phyloP scores from a whole-genome alignment of 2,113 vertebrate genomes.

The Piprites chloris region DNA sequence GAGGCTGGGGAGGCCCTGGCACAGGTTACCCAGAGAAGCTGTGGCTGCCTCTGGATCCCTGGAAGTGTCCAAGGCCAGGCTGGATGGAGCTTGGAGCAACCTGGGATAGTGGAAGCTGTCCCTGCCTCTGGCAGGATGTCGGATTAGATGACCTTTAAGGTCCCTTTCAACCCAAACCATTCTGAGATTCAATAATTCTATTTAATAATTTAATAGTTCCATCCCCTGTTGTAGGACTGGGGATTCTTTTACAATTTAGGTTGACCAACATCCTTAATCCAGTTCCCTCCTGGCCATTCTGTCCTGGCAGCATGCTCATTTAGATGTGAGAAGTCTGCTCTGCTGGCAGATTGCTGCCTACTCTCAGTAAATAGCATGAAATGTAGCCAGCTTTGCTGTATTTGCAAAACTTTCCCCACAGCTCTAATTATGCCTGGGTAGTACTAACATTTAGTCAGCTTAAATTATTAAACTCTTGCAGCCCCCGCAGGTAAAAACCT shows the following conservation, averaged over 20 bases:
- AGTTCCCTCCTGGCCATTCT: not conserved
- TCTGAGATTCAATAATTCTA: not conserved
- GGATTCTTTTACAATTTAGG: not conserved
- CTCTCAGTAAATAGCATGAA: slow-evolving; percentile 31
- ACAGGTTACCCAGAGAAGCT: not conserved
- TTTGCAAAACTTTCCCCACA: slow-evolving; percentile 63
- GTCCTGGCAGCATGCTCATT: not conserved
- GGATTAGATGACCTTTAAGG: not conserved
- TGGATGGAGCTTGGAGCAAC: accelerated
- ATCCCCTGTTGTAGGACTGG: not conserved
- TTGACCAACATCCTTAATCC: not conserved
- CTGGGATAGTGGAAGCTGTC: accelerated
- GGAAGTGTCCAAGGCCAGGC: accelerated
- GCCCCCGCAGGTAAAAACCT: slow-evolving; percentile 63
- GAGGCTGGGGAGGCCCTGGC: not conserved
- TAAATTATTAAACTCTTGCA: slow-evolving; percentile 66
- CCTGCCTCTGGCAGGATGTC: not conserved
- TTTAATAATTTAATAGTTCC: no score
- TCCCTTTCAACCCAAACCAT: not conserved
- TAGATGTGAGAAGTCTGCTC: not conserved
- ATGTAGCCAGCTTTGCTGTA: slow-evolving; percentile 51
- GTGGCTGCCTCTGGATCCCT: not conserved
- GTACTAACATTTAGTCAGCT: slow-evolving; percentile 66
- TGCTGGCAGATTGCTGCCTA: not conserved
- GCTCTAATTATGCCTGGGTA: slow-evolving; percentile 61